phyloP scores from a whole-genome alignment of 2,797 vertebrate species.

The Acestrorhynchus altus region DNA sequence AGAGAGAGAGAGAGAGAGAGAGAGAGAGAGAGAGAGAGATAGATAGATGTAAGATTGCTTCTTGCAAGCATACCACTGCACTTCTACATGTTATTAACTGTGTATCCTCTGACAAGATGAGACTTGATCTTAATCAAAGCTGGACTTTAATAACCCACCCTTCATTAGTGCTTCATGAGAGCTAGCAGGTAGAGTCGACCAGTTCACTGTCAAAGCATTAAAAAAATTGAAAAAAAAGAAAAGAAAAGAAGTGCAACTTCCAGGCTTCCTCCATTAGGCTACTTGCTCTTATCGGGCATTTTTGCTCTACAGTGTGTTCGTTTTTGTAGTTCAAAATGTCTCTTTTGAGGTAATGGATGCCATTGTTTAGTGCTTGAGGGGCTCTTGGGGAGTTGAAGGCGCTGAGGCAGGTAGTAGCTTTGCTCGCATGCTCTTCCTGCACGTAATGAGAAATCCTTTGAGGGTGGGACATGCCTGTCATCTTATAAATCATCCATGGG shows the following conservation, averaged over 20 bases:
- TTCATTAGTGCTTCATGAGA: slow-evolving; percentile 63
- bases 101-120: slow-evolving; percentile 36
- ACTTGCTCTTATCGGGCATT: slow-evolving; percentile 51
- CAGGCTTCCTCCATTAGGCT: slow-evolving; percentile 28
- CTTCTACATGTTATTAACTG: not conserved
- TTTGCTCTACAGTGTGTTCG: slow-evolving; percentile 52
- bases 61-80: not conserved
- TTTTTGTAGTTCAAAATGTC: slow-evolving; percentile 52
- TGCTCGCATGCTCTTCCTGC: slow-evolving; percentile 60
- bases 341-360: slow-evolving; percentile 54
- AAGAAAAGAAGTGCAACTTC: slow-evolving; percentile 36
- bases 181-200: slow-evolving; percentile 56
- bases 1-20: no score
- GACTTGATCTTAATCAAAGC: slow-evolving; percentile 56
- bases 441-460: slow-evolving; percentile 76
- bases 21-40: no score
- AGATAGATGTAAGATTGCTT: no score
- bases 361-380: slow-evolving; percentile 49
- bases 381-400: slow-evolving; percentile 55
- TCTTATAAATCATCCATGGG: slow-evolving; percentile 69
- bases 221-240: slow-evolving; percentile 46
- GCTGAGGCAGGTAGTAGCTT: slow-evolving; percentile 68
- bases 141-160: slow-evolving; percentile 59
- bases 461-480: slow-evolving; percentile 66
- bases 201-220: slow-evolving; percentile 15